A percentile compares a stretch with the other conserved stretches of the same genome.
These are phyloP conservation scores for Drosophila virilis DNA, from an alignment of 1,140 invertebrate genomes.

Conservation along the genomic window DNA sequence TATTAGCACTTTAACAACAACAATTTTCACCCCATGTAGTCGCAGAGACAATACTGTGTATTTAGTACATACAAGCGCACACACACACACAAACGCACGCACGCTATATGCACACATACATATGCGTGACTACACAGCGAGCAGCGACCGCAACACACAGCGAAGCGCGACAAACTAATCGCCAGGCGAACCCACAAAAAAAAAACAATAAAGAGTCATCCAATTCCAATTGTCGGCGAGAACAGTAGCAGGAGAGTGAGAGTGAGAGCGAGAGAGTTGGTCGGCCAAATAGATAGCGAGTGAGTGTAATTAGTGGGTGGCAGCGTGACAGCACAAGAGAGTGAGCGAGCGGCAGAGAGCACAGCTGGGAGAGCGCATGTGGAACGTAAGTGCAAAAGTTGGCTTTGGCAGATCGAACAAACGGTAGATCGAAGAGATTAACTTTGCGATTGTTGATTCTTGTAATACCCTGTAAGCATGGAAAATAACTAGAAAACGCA, in stretches of 20 bases:
- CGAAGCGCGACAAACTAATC: conserved; percentile 53
- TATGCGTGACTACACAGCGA: conserved; percentile 19
- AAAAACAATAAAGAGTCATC: conserved; percentile 33
- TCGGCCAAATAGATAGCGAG: background rate
- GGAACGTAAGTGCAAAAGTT: conserved; percentile 8
- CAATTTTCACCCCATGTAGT: conserved; percentile 65
- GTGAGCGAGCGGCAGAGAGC: conserved; percentile 25
- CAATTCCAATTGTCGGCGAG: conserved; percentile 36
- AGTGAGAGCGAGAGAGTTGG: conserved; percentile 4
- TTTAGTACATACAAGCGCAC: conserved; percentile 8
- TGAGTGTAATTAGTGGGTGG: conserved; percentile 8
- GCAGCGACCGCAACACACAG: conserved; percentile 44
- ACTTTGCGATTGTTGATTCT: background rate
- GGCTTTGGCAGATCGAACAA: conserved; percentile 10
- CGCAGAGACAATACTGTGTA: conserved; percentile 35
- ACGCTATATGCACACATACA: background rate
- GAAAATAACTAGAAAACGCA: background rate
- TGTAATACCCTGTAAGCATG: background rate
- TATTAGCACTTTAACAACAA: conserved; percentile 75
- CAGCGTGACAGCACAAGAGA: conserved; percentile 5
- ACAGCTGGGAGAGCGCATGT: conserved; percentile 32
- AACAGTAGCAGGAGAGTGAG: background rate
- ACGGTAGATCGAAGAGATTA: conserved; percentile 7
- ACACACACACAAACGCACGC: background rate
- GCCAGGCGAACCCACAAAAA: conserved; percentile 14